A percentile compares a stretch with the other conserved stretches of the same genome.
Evolutionary conservation across 2,888 invertebrate genomes (phyloP).

Genomic region (Drosophila yooni): DNA sequence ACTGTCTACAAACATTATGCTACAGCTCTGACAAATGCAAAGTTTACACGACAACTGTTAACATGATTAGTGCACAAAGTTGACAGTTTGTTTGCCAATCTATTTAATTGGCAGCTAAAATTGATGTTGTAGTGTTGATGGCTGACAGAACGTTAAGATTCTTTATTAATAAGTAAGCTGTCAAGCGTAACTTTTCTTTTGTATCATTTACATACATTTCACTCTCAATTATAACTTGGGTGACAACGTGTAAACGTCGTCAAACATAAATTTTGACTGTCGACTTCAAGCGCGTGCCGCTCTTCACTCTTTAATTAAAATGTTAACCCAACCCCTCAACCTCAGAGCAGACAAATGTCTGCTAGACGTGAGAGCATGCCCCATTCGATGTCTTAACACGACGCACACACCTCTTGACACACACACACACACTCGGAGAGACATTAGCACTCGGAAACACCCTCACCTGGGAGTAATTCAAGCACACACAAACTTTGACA

Average conservation of each 20-base stretch:
- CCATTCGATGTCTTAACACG: conserved; percentile 45
- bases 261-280: conserved; percentile 35
- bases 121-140: not conserved
- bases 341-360: conserved; percentile 36
- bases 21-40: not conserved
- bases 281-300: conserved; percentile 26
- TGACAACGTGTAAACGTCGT: conserved; percentile 36
- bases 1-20: conserved; percentile 17
- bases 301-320: conserved; percentile 70
- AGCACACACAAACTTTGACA: conserved; percentile 43
- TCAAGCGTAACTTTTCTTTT: not conserved
- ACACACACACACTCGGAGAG: conserved; percentile 3
- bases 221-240: conserved; percentile 9
- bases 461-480: conserved; percentile 10
- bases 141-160: not conserved
- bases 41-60: conserved; percentile 48
- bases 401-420: conserved; percentile 12
- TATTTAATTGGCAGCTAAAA: not conserved
- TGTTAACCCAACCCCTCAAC: conserved; percentile 55
- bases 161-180: not conserved
- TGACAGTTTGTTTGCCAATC: conserved; percentile 17
- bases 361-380: conserved; percentile 50
- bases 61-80: conserved; percentile 19
- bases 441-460: not conserved
- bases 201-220: not conserved